Conservation (phyloP, 2,888 invertebrate genomes). For the Leptarthrus brevirostris region DNA sequence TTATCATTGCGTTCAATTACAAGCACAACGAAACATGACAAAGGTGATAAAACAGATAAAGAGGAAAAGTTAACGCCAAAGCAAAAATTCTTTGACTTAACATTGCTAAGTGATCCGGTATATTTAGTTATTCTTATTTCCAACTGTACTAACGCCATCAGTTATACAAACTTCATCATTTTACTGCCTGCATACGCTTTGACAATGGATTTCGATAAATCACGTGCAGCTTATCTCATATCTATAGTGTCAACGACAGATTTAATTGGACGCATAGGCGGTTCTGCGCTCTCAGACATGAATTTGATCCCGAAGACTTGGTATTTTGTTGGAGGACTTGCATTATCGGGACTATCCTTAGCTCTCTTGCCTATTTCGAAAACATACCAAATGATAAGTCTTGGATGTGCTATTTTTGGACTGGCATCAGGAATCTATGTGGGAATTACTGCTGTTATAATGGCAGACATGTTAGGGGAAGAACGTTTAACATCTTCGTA, state of each 20-base stretch:
- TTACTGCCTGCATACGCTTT: conserved; percentile 82
- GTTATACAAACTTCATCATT: conserved; percentile 88
- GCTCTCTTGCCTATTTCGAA: conserved; percentile 77
- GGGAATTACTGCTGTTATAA: conserved; percentile 86
- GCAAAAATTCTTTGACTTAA: conserved; percentile 79
- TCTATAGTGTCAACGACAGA: conserved; percentile 86
- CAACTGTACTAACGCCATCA: conserved; percentile 86
- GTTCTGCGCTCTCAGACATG: conserved; percentile 84
- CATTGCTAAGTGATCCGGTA: conserved; percentile 80
- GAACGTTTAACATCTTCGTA: conserved; percentile 87
- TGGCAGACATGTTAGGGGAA: conserved; percentile 88
- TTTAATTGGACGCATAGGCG: conserved; percentile 85
- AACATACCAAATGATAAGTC: conserved; percentile 74
- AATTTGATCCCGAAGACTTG: conserved; percentile 81
- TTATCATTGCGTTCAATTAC: conserved; percentile 78
- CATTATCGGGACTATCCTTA: conserved; percentile 81
- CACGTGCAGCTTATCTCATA: conserved; percentile 77
- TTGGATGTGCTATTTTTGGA: conserved; percentile 82
- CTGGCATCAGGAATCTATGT: conserved; percentile 86
- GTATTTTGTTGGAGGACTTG: conserved; percentile 83
- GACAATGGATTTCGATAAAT: conserved; percentile 77
- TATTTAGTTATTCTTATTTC: conserved; percentile 86
- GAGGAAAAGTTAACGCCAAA: conserved; percentile 62
- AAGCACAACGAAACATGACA: conserved; percentile 63
- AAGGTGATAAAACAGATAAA: conserved; percentile 63